A percentile compares a stretch with the other conserved stretches of the same genome.
Conservation (phyloP, 2,888 invertebrate species). For the Apocheima hispidaria region DNA sequence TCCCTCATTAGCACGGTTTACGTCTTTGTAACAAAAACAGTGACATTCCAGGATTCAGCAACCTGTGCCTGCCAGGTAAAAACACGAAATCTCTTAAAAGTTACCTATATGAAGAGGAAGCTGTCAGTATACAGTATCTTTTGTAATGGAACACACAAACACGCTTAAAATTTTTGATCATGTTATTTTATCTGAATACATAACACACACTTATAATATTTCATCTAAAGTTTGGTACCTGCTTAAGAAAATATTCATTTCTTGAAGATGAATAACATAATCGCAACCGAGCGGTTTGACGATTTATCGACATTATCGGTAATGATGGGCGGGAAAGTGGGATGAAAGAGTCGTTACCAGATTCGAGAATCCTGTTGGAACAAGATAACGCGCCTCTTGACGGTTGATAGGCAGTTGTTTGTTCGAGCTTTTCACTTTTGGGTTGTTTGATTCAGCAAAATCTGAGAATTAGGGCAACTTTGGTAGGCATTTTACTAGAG, state of each 20-base stretch:
- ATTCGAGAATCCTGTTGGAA: constrained; percentile 66
- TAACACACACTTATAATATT: background rate
- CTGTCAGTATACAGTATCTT: no score
- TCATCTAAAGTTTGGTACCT: background rate
- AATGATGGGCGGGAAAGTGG: constrained; percentile 46
- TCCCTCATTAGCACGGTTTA: constrained; percentile 54
- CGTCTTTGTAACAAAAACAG: background rate
- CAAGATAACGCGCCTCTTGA: constrained; percentile 63
- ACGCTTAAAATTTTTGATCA: no score
- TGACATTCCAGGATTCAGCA: no score
- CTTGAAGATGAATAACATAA: constrained; percentile 5
- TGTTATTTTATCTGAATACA: background rate
- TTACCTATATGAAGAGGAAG: no score
- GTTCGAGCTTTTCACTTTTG: constrained; percentile 45
- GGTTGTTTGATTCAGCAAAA: constrained; percentile 48
- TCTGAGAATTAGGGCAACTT: constrained; percentile 30
- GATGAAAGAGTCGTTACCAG: constrained; percentile 64
- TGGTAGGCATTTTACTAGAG: background rate
- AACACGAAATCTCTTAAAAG: background rate
- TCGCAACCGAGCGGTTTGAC: constrained; percentile 39
- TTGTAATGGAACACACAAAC: no score
- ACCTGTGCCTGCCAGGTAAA: no score
- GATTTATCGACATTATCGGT: constrained; percentile 56
- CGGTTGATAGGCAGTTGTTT: constrained; percentile 49
- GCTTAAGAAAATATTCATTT: background rate